Evolutionary conservation across 1,140 invertebrate genomes (phyloP).

Genomic region (Brachionus rotundiformis): DNA sequence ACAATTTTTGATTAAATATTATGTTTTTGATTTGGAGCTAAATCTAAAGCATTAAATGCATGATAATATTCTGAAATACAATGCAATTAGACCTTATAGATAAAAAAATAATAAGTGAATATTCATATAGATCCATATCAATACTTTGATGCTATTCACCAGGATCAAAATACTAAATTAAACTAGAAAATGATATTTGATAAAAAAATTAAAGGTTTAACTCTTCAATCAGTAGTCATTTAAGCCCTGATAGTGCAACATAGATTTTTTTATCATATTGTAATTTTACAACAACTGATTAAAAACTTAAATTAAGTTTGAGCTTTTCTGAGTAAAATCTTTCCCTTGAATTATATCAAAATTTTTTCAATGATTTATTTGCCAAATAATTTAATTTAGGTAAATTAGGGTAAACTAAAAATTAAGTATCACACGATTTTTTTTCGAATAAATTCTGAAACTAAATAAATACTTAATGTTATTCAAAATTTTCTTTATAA

Average conservation of each 20-base stretch:
- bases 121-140: not conserved
- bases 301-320: too few species aligned
- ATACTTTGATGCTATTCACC: not conserved
- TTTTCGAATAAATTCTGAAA: not conserved
- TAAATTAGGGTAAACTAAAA: too few species aligned
- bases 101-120: conserved; percentile 15
- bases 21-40: not conserved
- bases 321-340: too few species aligned
- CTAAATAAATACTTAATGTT: too few species aligned
- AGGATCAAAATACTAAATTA: not conserved
- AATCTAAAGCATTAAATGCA: not conserved
- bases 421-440: not conserved
- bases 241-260: not conserved
- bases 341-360: too few species aligned
- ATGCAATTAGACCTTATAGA: not conserved
- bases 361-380: too few species aligned
- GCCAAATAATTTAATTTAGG: too few species aligned
- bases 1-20: not conserved
- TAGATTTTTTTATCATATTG: not conserved
- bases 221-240: not conserved
- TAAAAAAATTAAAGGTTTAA: not conserved
- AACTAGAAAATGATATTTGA: conserved; percentile 3
- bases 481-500: too few species aligned
- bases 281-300: too few species aligned
- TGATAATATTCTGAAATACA: not conserved